Conservation (phyloP, 2,797 vertebrate species). For the Chiloscyllium punctatum region DNA sequence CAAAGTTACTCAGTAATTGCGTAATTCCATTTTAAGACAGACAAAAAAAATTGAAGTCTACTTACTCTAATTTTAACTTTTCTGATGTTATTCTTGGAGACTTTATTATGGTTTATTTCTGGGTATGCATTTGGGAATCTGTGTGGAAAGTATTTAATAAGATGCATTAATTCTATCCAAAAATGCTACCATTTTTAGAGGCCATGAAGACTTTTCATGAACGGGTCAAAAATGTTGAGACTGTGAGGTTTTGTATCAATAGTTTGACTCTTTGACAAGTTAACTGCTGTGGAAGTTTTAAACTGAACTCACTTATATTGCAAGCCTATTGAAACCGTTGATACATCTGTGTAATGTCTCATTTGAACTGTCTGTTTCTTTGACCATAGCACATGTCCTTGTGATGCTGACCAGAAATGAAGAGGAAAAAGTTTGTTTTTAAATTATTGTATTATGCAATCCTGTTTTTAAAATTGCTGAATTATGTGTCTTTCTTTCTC, state of each 20-base stretch:
- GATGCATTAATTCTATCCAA: neutral
- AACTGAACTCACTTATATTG: neutral
- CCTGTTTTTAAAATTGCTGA: neutral
- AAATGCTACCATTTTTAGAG: neutral
- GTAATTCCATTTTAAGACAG: no score
- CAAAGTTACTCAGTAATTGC: neutral
- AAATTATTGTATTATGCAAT: neutral
- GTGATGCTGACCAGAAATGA: neutral
- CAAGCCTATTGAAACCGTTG: neutral
- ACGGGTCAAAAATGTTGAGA: neutral
- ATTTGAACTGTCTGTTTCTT: neutral
- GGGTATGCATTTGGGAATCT: neutral
- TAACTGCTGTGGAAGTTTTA: neutral
- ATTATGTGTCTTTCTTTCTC: neutral
- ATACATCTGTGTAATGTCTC: neutral
- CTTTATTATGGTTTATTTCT: neutral
- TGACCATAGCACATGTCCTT: neutral
- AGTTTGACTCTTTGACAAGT: neutral
- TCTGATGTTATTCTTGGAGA: neutral
- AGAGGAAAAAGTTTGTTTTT: neutral
- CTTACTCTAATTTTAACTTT: neutral
- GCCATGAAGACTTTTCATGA: neutral
- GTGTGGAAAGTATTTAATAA: neutral
- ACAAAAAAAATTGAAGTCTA: neutral
- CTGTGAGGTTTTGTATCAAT: neutral